Base-by-base conservation (phyloP, 2,888 invertebrate species). In the Seira musarum region DNA sequence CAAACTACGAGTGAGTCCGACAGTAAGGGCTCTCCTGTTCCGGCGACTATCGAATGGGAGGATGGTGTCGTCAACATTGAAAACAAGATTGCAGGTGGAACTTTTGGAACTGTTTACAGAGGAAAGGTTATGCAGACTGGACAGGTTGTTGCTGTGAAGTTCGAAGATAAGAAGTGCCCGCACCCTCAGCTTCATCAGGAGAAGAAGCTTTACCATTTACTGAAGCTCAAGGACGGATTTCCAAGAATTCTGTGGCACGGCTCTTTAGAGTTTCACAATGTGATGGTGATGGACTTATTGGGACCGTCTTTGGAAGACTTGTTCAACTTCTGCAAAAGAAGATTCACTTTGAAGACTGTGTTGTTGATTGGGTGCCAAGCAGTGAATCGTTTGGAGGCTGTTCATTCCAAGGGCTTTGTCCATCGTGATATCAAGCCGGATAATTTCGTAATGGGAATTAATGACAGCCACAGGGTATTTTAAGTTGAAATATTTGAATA, bases 311-410 rank as follows among this genome's bases (percentile, higher is more conserved):
- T 99, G 73, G 99, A 99, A 91, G 98, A 99, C 90, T 93, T 99
- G 69, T 99, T 99, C 91, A 99, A 98, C 90, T 99, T 99, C 91
- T 99, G 99, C 90, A 95, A 97, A 82, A 94, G 99, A 85, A 94
- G 97, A 89, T 99, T 99, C 91, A 98, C 99, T 87, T 96, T 98
- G 92, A 99, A 99, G 92, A 99, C 99, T 85, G 99, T 99, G 84
- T 93, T 99, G 85, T 99, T 99, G 99, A 91, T 99, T 88, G 99
- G 97, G 88, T 97, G 97, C 89, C 95, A 95, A 89, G 94, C 95
- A 94, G 94, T 97, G 88, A 94, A 96, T 71, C 95, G 99, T 88
- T 94, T 99, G 88, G 99, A 99, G 91, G 99, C 93, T 90, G 95
- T 99, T 88, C 99, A 99, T 91, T 95, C 96, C 91, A 99, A 99